Conservation (phyloP, 2,113 vertebrate species). For the Peromyscus californicus region DNA sequence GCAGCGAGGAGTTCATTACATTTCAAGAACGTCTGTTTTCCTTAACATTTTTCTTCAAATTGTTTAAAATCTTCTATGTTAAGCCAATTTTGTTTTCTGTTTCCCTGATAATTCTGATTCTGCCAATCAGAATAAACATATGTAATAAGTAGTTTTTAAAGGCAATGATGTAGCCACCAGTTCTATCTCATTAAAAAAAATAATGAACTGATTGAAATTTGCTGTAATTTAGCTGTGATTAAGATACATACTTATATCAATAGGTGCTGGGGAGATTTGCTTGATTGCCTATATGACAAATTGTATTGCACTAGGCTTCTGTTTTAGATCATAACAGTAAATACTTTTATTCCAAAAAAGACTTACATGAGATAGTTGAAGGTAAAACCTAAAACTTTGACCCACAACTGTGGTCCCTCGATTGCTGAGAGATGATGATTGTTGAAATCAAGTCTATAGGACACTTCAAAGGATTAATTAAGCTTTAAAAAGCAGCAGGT, state of each 20-base stretch:
- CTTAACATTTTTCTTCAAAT: slow-evolving; percentile 49
- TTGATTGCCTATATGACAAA: slow-evolving; percentile 28
- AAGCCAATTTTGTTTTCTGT: slow-evolving; percentile 10
- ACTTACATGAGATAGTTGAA: slow-evolving; percentile 6
- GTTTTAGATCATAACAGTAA: slow-evolving; percentile 22
- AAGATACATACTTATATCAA: slow-evolving; percentile 25
- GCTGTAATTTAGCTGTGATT: background rate
- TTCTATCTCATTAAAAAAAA: slow-evolving; percentile 45
- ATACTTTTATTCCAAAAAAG: slow-evolving; percentile 28
- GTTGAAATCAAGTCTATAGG: slow-evolving; percentile 31
- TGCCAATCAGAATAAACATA: background rate
- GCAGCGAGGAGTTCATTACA: background rate
- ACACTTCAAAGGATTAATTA: slow-evolving; percentile 52
- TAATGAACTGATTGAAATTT: background rate
- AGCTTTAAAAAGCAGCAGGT: slow-evolving; percentile 60
- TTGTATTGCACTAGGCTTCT: background rate
- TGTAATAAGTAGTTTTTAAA: background rate
- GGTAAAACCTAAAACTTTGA: slow-evolving; percentile 46
- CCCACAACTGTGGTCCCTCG: background rate
- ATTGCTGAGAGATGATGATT: background rate
- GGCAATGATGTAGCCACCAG: background rate
- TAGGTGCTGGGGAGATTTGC: background rate
- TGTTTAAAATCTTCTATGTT: background rate
- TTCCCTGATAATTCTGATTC: slow-evolving; percentile 1
- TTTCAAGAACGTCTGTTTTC: background rate